Base-by-base conservation (phyloP, 1,140 invertebrate species). In the Aphelenchoides fujianensis region DNA sequence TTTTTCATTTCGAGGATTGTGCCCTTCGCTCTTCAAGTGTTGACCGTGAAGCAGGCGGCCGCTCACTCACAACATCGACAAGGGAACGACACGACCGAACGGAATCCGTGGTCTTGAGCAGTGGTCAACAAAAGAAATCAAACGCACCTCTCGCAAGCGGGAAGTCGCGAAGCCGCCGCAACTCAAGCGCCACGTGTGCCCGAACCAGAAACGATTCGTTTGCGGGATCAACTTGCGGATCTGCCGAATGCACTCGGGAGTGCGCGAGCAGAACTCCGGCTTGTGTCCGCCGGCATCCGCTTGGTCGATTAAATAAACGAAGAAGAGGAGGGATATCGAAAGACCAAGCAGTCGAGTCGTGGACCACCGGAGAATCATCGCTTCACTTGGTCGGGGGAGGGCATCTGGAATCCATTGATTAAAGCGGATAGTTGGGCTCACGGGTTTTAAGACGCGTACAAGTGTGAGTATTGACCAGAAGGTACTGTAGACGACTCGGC, bases 171-270 rank as follows among this genome's bases (percentile, higher is more conserved):
- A 23, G 12, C 57, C 53, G 28, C 54, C 77, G 70, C 77, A 79
- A 31, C 70, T 48, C n/a, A 70, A 36, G 28, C 64, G 73, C 79
- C 75, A 82, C 32, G 67, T 41, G 32, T 79, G 78, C 32, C 77
- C 77, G 54, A 79, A 79, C 77, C 77, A 79, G 62, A 79, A 79
- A 12, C 79, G 41, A 30, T 78, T 64, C 1, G 75, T 78, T 12
- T 79, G 75, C 34, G 70, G 57, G 23, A 66, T 73, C 64, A 81
- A 55, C 32, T 66, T 64, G 19, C 63, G 64, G 19, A 79, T 63
- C 68, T 81, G 77, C 9, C 41, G 34, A 23, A 79, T 69, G 53
- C 77, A 79, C 27, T 70, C 77, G 19, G 23, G 19, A 28, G 74
- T 79, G 36, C 63, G 16, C n/a, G 28, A 36, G 64, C 77, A 79